Conservation (phyloP, 2,888 invertebrate genomes). For the Campaea margaritaria region DNA sequence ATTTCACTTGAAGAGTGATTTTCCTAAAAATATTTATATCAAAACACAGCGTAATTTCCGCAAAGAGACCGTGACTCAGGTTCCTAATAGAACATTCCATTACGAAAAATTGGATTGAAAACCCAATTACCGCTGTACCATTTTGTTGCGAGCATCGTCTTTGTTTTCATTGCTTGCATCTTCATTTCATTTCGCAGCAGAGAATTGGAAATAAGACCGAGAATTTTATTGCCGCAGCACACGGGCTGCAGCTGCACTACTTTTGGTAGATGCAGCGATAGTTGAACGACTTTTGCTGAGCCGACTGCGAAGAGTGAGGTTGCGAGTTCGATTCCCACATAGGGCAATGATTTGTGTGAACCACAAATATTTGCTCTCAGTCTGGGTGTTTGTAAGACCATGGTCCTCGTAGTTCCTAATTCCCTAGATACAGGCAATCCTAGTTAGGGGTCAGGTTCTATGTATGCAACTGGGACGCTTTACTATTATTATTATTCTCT, state of each 20-base stretch:
- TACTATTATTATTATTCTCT: too few species aligned
- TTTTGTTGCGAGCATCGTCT: slow-evolving; percentile 27
- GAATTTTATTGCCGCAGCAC: slow-evolving; percentile 12
- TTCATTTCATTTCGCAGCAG: slow-evolving; percentile 33
- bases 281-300: not conserved
- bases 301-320: not conserved
- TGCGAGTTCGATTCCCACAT: too few species aligned
- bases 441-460: too few species aligned
- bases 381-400: too few species aligned
- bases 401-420: too few species aligned
- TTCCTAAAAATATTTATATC: slow-evolving; percentile 7
- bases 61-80: slow-evolving; percentile 21
- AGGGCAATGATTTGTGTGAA: too few species aligned
- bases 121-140: slow-evolving; percentile 36
- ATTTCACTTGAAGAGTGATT: slow-evolving; percentile 1
- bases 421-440: too few species aligned
- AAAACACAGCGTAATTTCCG: slow-evolving; percentile 24
- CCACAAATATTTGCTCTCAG: not conserved
- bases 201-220: slow-evolving; percentile 29
- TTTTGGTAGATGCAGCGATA: not conserved
- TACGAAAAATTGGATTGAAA: slow-evolving; percentile 36
- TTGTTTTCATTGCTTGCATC: slow-evolving; percentile 36
- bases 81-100: slow-evolving; percentile 27
- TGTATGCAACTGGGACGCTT: too few species aligned
- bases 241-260: not conserved